A percentile compares a stretch with the other conserved stretches of the same genome.
phyloP scores from a whole-genome alignment of 2,888 invertebrate genomes.

The Vandiemenella viatica region DNA sequence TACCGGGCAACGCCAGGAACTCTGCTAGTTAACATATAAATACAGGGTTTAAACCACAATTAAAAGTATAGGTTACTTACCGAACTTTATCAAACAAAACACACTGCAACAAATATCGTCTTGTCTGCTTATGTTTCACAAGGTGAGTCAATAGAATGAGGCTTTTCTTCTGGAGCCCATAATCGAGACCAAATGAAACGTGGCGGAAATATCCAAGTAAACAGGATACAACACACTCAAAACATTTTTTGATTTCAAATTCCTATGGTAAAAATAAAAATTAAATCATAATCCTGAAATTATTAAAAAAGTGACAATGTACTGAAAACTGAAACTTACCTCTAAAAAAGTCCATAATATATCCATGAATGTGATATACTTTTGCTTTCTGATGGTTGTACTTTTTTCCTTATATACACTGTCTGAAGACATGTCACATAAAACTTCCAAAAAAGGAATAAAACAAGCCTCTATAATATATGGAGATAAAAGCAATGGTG shows the following conservation, averaged over 20 bases:
- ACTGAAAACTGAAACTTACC: too few species aligned
- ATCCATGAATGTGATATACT: conserved; percentile 33
- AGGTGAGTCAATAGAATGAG: conserved; percentile 43
- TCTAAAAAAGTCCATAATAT: conserved; percentile 52
- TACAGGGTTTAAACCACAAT: too few species aligned
- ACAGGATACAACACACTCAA: conserved; percentile 46
- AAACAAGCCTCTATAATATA: conserved; percentile 57
- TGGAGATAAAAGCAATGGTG: conserved; percentile 41
- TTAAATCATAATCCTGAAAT: not conserved
- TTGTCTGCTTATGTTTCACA: conserved; percentile 43
- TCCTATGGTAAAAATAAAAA: conserved; percentile 25
- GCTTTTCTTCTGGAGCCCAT: conserved; percentile 37
- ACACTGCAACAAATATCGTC: conserved; percentile 45
- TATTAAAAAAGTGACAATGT: too few species aligned
- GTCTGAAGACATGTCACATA: conserved; percentile 13
- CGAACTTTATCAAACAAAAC: conserved; percentile 46
- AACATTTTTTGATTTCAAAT: conserved; percentile 41
- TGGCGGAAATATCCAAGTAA: conserved; percentile 45
- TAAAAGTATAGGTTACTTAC: too few species aligned
- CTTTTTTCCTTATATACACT: conserved; percentile 12
- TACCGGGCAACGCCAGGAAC: too few species aligned
- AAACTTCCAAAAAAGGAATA: conserved; percentile 34
- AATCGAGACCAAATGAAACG: conserved; percentile 31
- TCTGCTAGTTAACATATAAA: too few species aligned
- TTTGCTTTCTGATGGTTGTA: conserved; percentile 16